Evolutionary conservation across 2,113 vertebrate species (phyloP), one percentile per base, ranked within the genome.

Genomic region (Tyrannus savana): DNA sequence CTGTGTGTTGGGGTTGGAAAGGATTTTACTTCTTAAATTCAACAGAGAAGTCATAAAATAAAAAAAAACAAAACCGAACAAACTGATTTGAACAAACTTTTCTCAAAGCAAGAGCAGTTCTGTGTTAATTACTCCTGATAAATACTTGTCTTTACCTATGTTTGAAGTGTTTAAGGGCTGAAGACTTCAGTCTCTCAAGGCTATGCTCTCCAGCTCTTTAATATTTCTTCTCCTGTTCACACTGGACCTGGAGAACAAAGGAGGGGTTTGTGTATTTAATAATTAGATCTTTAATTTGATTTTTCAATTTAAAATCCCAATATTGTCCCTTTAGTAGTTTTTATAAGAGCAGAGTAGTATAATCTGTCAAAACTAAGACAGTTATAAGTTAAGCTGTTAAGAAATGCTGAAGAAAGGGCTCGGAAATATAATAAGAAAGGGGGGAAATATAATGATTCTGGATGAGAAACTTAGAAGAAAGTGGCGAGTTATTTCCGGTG

Each of bases 31-130:
- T 22, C 49, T 59, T 35, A 8, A 56, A 41, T 35, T 46, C 60
- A 30, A 46, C 7, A 4, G 17, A 37, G 14, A 84, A 73, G 21
- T 56, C 22, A 10, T 56, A 50, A 81, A 86, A 50, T 3, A 16
- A 27, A 12, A 46, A 46, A 69, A 71, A 5, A 0, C 24, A 8
- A 66, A 37, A 1, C 15, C 1, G 0, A 56, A 18, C 16, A 19
- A 46, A 44, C 8, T 41, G 14, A 19, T 63, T n/a, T 22, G 35
- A 49, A 42, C 49, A 50, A 25, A 50, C 14, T 18, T 63, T 69
- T 76, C 33, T 46, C 19, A 67, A 47, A 41, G 28, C 47, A 42
- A 62, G 35, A 73, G 18, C 19, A 62, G 33, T 77, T 87, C 46
- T 60, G 6, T 44, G 23, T 55, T 68, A 60, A 30, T 37, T 3